Percentiles rank a stretch among this genome's conserved stretches.
Evolutionary conservation across 2,888 invertebrate species (phyloP).

Genomic region (Mesodorylaimus sp.): DNA sequence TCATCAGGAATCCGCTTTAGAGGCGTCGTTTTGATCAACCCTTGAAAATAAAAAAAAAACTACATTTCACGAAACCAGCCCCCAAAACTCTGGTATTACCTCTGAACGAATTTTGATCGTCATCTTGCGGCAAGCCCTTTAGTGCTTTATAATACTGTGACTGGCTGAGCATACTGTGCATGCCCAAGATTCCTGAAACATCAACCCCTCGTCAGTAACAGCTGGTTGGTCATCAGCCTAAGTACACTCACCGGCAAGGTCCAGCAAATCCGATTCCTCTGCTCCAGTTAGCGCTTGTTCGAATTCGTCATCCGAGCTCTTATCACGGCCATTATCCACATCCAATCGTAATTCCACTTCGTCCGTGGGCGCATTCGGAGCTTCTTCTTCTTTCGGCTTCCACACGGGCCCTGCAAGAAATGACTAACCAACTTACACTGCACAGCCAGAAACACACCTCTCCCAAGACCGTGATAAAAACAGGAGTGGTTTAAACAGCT

Average conservation of each 20-base stretch:
- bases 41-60: not conserved
- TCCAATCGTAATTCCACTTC: conserved; percentile 22
- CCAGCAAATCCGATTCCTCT: conserved; percentile 23
- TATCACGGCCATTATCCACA: too few species aligned
- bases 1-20: not conserved
- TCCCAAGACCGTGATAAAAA: not conserved
- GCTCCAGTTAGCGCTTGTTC: conserved; percentile 11
- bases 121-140: conserved; percentile 12
- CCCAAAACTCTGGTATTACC: not conserved
- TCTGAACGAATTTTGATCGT: not conserved
- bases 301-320: conserved; percentile 12
- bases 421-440: not conserved
- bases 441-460: not conserved
- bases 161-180: conserved; percentile 34
- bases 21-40: not conserved
- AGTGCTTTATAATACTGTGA: conserved; percentile 33
- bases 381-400: not conserved
- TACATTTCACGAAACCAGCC: not conserved
- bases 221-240: not conserved
- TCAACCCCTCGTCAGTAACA: not conserved
- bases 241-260: conserved; percentile 29
- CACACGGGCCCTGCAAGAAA: not conserved
- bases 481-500: not conserved
- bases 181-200: conserved; percentile 31
- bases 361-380: conserved; percentile 15